Percentiles rank a stretch among this genome's conserved stretches.
These are phyloP conservation scores for Ifrita kowaldi DNA, from an alignment of 2,113 vertebrate genomes.

Conservation along the genomic window DNA sequence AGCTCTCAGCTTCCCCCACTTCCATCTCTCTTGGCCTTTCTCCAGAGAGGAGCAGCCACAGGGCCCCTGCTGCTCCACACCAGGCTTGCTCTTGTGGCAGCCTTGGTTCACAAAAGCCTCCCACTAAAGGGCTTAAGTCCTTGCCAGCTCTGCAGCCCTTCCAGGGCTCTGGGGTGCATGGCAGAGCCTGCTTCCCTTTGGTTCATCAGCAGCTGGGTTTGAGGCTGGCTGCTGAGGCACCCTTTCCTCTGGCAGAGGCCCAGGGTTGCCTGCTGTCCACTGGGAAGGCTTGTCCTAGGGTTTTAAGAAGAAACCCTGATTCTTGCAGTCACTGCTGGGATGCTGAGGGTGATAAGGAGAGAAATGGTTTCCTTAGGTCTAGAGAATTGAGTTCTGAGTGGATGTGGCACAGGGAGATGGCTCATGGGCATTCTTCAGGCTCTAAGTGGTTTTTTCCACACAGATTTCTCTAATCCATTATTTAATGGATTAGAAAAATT, in stretches of 20 bases:
- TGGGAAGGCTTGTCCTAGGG: background rate
- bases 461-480: background rate
- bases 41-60: background rate
- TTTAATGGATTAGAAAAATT: background rate
- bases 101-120: background rate
- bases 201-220: rapidly evolving
- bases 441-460: background rate
- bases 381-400: background rate
- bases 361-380: background rate
- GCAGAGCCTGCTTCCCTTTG: background rate
- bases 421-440: background rate
- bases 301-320: background rate
- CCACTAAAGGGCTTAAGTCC: background rate
- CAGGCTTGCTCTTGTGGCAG: rapidly evolving
- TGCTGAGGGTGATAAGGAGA: background rate
- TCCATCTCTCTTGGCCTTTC: background rate
- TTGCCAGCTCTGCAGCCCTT: background rate
- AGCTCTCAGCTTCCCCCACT: background rate
- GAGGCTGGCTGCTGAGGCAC: background rate
- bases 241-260: background rate
- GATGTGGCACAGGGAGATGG: background rate
- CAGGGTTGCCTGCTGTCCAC: background rate
- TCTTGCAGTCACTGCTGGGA: background rate
- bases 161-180: background rate
- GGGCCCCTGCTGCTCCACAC: background rate